These are phyloP conservation scores for Esperia sulphurella DNA, from an alignment of 2,888 invertebrate genomes.

Conservation along the genomic window DNA sequence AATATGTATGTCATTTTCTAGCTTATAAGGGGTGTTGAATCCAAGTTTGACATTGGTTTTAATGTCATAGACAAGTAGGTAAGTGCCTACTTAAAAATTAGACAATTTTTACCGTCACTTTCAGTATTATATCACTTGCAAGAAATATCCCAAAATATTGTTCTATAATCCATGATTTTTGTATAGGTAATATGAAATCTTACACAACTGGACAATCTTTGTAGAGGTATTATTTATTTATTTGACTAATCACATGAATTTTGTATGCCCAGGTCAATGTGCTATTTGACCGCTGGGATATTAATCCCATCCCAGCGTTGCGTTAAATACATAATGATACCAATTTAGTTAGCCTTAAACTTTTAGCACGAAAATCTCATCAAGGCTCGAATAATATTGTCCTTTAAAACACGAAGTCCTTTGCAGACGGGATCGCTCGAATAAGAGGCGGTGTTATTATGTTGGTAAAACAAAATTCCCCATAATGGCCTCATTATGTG, in stretches of 20 bases:
- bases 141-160: too few species aligned
- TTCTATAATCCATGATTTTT: too few species aligned
- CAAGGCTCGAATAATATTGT: conserved; percentile 71
- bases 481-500: conserved; percentile 79
- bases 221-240: background rate
- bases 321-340: conserved; percentile 70
- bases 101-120: too few species aligned
- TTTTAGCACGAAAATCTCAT: conserved; percentile 78
- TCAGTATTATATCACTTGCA: too few species aligned
- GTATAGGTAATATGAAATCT: too few species aligned
- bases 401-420: conserved; percentile 73
- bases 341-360: conserved; percentile 71
- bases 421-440: conserved; percentile 61
- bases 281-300: conserved; percentile 58
- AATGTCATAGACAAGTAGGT: too few species aligned
- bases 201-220: conserved; percentile 10
- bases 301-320: conserved; percentile 47
- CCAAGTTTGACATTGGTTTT: too few species aligned
- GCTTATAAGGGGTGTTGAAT: too few species aligned
- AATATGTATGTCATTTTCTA: too few species aligned
- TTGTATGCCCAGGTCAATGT: conserved; percentile 24
- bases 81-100: too few species aligned
- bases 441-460: conserved; percentile 77
- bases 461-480: conserved; percentile 79
- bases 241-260: background rate